Evolutionary conservation across 2,888 invertebrate species (phyloP).

Genomic region (Hirtodrosophila alboralis): DNA sequence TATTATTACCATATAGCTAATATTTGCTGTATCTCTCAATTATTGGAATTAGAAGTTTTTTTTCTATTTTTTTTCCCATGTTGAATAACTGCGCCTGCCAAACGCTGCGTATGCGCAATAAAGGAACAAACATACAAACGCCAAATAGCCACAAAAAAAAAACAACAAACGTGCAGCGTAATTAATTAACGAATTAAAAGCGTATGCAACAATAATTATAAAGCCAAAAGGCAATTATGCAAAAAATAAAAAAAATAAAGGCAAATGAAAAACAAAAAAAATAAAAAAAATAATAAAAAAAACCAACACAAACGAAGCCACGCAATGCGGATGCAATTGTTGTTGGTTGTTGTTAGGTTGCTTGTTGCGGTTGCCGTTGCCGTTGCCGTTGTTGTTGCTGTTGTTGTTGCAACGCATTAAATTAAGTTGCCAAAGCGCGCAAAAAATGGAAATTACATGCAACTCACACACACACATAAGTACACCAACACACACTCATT

Average conservation of each 20-base stretch:
- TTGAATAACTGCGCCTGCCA: slow-evolving; percentile 20
- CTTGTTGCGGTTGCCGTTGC: slow-evolving; percentile 25
- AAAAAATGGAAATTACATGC: slow-evolving; percentile 81
- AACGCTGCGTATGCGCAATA: slow-evolving; percentile 54
- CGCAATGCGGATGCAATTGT: slow-evolving; percentile 76
- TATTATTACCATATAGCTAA: no score
- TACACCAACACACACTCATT: slow-evolving; percentile 57
- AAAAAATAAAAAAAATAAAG: slow-evolving; percentile 40
- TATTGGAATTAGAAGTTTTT: no score
- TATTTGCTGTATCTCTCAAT: no score
- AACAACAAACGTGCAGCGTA: slow-evolving; percentile 43
- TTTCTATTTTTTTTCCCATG: no score
- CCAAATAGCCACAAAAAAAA: slow-evolving; percentile 13
- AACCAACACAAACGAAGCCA: slow-evolving; percentile 51
- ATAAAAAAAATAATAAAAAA: slow-evolving; percentile 12
- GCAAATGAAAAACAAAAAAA: slow-evolving; percentile 17
- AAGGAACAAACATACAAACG: slow-evolving; percentile 23
- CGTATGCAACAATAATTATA: slow-evolving; percentile 76
- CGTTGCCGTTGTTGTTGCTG: slow-evolving; percentile 39
- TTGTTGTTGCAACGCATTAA: slow-evolving; percentile 75
- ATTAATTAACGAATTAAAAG: slow-evolving; percentile 76
- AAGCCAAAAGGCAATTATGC: slow-evolving; percentile 76
- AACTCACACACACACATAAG: slow-evolving; percentile 38
- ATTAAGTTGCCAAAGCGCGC: slow-evolving; percentile 80
- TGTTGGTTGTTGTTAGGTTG: slow-evolving; percentile 45